Conservation (phyloP, 1,140 invertebrate genomes). For the Drosophila funebris region DNA sequence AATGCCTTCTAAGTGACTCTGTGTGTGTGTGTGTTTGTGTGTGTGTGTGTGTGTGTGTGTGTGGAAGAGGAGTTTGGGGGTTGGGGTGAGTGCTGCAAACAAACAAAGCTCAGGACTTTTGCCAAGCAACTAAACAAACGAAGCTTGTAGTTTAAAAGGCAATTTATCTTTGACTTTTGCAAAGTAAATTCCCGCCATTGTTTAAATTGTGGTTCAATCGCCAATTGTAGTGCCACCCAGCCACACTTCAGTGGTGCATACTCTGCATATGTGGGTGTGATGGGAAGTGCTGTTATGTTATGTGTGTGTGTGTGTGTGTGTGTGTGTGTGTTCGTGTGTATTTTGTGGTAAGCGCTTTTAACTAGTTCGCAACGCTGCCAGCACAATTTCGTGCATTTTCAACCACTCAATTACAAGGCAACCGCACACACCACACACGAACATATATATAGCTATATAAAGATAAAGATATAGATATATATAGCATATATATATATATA, state of each 20-base stretch:
- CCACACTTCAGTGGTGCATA: background rate
- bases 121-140: slow-evolving; percentile 59
- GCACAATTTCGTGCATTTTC: slow-evolving; percentile 55
- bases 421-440: slow-evolving; percentile 18
- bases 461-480: background rate
- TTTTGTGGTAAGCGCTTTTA: slow-evolving; percentile 53
- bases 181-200: slow-evolving; percentile 74
- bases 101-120: slow-evolving; percentile 65
- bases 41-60: slow-evolving; percentile 6
- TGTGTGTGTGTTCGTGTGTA: slow-evolving; percentile 36
- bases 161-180: slow-evolving; percentile 79
- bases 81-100: slow-evolving; percentile 55
- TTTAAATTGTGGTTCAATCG: slow-evolving; percentile 60
- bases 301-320: slow-evolving; percentile 12
- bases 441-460: slow-evolving; percentile 26
- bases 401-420: slow-evolving; percentile 73
- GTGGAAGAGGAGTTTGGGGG: too few relatives aligned
- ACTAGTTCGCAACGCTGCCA: slow-evolving; percentile 55
- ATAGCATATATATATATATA: background rate
- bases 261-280: slow-evolving; percentile 10
- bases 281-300: background rate
- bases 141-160: slow-evolving; percentile 76
- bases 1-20: slow-evolving; percentile 44
- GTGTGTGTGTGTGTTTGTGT: slow-evolving; percentile 5
- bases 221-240: background rate